These are phyloP conservation scores for Drosophila albomicans DNA, from an alignment of 1,140 invertebrate genomes.

Conservation along the genomic window DNA sequence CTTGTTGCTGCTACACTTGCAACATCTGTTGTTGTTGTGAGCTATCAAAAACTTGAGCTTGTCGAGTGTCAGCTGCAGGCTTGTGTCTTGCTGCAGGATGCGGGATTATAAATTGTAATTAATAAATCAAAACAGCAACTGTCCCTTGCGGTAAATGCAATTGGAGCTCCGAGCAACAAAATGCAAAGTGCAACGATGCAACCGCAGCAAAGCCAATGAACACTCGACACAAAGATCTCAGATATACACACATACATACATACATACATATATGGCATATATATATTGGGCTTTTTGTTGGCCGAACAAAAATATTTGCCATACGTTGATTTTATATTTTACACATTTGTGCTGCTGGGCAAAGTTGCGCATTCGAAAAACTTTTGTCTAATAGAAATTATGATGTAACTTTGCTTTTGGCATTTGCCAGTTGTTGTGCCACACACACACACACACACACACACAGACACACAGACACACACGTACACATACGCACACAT, in stretches of 20 bases:
- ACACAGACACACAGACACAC: constrained; percentile 13
- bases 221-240: constrained; percentile 7
- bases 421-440: constrained; percentile 45
- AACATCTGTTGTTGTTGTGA: constrained; percentile 1
- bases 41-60: constrained; percentile 44
- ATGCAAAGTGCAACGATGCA: constrained; percentile 6
- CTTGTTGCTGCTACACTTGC: constrained; percentile 5
- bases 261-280: not conserved
- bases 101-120: constrained; percentile 77
- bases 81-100: constrained; percentile 37
- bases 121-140: constrained; percentile 75
- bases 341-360: constrained; percentile 27
- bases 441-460: constrained; percentile 10
- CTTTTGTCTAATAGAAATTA: constrained; percentile 57
- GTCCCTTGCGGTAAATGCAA: constrained; percentile 37
- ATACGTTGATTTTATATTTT: constrained; percentile 51
- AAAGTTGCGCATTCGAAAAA: constrained; percentile 41
- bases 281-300: constrained; percentile 2
- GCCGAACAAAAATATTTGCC: constrained; percentile 39
- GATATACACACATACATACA: too few relatives aligned
- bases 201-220: constrained; percentile 18
- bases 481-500: not conserved
- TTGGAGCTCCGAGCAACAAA: constrained; percentile 5
- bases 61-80: constrained; percentile 44
- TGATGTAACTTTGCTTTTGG: constrained; percentile 57